Evolutionary conservation across 2,113 vertebrate species (phyloP), one percentile per base, ranked within the genome.

Genomic region (Ceratotherium simum): DNA sequence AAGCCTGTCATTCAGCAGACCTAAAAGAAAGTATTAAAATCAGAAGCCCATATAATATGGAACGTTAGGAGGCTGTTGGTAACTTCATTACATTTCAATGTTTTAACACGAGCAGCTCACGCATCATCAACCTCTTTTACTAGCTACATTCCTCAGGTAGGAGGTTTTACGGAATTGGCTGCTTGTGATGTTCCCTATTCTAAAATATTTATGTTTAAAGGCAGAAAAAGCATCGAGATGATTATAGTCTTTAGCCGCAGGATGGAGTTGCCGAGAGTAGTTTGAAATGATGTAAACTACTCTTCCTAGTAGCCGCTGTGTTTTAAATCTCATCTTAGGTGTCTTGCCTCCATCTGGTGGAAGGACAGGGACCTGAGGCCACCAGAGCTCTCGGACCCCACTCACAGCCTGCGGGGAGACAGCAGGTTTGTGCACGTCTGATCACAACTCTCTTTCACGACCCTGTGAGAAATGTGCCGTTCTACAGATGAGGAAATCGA

Each of bases 191-290:
- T 60, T 33, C 20, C 27, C 12, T 25, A 6, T 9, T 89, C 31
- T 90, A 83, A 90, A 84, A 78, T 80, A 58, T 84, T 91, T 84
- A 36, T 64, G 54, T 31, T 70, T 75, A 54, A 92, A 39, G 69
- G 27, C 54, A 51, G 93, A 79, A 79, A 64, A 42, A n/a, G 46
- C 62, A 25, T n/a, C 0, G 12, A 84, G 51, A 20, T 29, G 70
- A 82, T 78, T n/a, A 42, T 5, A 42, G 62, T 39, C 36, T 17
- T 65, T 3, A 54, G 62, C 46, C 5, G 64, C 64, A 65, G n/a
- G 54, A 6, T 18, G 42, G 58, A 8, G 78, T 58, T 18, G 33
- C n/a, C 12, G 0, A 5, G 25, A 85, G 80, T 3, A 10, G 14
- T 39, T 36, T 25, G 56, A 29, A 39, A 27, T 6, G 46, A 65